These are phyloP conservation scores for Drosophila falleni DNA, from an alignment of 2,888 invertebrate genomes.

Conservation along the genomic window DNA sequence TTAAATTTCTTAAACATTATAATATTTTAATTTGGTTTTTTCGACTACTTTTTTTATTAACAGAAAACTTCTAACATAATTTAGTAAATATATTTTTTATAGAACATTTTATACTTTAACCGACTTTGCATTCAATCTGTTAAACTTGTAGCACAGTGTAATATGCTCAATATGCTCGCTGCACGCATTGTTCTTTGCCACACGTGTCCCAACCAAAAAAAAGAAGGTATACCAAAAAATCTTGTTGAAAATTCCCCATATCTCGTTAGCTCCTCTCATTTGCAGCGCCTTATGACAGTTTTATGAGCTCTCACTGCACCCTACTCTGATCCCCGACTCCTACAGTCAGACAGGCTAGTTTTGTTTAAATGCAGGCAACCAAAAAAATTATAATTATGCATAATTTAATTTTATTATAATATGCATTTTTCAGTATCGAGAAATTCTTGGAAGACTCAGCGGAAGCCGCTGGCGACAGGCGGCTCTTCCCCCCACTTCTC, in stretches of 20 bases:
- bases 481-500: slow-evolving; percentile 15
- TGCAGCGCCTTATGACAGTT: slow-evolving; percentile 71
- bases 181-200: slow-evolving; percentile 33
- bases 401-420: slow-evolving; percentile 75
- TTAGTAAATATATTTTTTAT: not conserved
- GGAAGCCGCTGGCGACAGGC: slow-evolving; percentile 78
- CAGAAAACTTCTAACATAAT: not conserved
- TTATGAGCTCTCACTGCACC: slow-evolving; percentile 44
- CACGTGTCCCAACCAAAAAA: slow-evolving; percentile 46
- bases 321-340: not conserved
- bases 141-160: slow-evolving; percentile 35
- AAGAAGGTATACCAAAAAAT: slow-evolving; percentile 33
- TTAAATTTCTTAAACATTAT: no score
- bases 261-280: slow-evolving; percentile 45
- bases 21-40: no score
- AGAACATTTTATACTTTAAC: no score
- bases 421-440: slow-evolving; percentile 55
- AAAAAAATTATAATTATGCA: slow-evolving; percentile 74
- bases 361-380: slow-evolving; percentile 66
- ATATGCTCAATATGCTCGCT: slow-evolving; percentile 21
- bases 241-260: slow-evolving; percentile 38
- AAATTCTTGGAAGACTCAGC: slow-evolving; percentile 61
- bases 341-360: slow-evolving; percentile 39
- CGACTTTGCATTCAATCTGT: not conserved
- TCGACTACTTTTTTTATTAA: no score